Evolutionary conservation across 1,140 invertebrate species (phyloP).

Genomic region (Sycobia sp.): DNA sequence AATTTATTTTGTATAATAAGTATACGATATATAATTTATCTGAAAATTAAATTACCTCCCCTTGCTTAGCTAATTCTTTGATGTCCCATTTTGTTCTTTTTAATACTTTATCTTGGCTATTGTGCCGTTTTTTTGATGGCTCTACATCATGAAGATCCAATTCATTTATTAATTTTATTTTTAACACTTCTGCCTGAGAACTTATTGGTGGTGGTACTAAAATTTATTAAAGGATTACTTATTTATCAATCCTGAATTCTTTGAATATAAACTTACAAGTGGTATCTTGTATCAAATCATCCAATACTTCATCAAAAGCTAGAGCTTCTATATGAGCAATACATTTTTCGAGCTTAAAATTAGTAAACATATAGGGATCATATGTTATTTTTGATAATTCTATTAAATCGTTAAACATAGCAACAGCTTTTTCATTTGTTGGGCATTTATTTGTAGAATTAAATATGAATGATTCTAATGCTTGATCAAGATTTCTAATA

Average conservation of each 20-base stretch:
- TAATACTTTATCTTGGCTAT: no score
- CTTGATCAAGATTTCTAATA: constrained; percentile 1
- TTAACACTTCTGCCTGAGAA: not conserved
- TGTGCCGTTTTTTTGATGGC: not conserved
- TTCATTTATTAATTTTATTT: not conserved
- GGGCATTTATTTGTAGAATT: constrained; percentile 13
- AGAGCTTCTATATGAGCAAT: constrained; percentile 32
- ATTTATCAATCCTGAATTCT: not conserved
- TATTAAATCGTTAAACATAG: constrained; percentile 16
- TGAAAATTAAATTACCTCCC: constrained; percentile 2
- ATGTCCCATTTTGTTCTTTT: constrained; percentile 7
- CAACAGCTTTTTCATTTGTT: constrained; percentile 5
- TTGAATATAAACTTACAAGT: constrained; percentile 7
- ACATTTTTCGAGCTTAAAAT: constrained; percentile 27
- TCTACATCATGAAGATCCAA: not conserved
- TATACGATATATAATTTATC: not conserved
- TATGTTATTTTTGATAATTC: not conserved
- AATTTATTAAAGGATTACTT: not conserved
- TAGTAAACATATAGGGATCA: constrained; percentile 8
- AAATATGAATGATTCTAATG: not conserved
- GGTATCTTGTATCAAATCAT: constrained; percentile 1
- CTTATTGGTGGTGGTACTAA: constrained; percentile 17
- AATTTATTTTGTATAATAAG: not conserved
- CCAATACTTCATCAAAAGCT: constrained; percentile 19
- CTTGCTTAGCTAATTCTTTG: not conserved